Percentiles rank a stretch among this genome's conserved stretches.
phyloP scores from a whole-genome alignment of 2,888 invertebrate species.

The Xestia c-nigrum region DNA sequence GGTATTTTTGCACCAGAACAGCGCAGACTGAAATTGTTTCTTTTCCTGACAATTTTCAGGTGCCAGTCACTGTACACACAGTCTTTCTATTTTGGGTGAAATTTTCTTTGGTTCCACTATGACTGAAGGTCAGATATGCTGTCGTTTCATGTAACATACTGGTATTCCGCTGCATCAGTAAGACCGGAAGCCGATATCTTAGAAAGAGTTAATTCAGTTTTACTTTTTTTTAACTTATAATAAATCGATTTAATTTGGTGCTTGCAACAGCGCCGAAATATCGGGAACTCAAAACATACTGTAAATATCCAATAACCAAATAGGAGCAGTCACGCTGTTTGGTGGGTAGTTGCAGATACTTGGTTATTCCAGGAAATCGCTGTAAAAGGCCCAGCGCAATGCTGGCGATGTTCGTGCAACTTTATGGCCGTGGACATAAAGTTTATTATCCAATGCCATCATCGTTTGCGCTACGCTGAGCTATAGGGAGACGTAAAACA shows the following conservation, averaged over 20 bases:
- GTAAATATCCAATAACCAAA: background rate
- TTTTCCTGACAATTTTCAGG: conserved; percentile 3
- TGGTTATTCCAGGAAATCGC: background rate
- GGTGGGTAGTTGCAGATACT: background rate
- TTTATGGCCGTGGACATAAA: background rate
- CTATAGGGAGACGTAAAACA: conserved; percentile 8
- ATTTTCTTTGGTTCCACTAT: background rate
- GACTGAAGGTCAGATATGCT: background rate
- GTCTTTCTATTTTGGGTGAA: background rate
- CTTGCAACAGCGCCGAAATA: too few species aligned
- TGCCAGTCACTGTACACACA: background rate
- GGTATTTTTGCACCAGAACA: background rate
- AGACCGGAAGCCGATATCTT: background rate
- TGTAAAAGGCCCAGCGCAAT: background rate
- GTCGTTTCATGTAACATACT: background rate
- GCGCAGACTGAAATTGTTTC: background rate
- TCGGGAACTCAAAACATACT: too few species aligned
- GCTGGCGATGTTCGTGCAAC: background rate
- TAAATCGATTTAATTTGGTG: background rate
- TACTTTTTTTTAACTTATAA: background rate
- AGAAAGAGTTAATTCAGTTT: background rate
- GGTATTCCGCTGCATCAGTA: background rate
- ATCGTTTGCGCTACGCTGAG: background rate
- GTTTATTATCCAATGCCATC: background rate
- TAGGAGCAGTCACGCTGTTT: background rate